phyloP scores from a whole-genome alignment of 2,113 vertebrate species.

The Poeciliopsis prolifica region DNA sequence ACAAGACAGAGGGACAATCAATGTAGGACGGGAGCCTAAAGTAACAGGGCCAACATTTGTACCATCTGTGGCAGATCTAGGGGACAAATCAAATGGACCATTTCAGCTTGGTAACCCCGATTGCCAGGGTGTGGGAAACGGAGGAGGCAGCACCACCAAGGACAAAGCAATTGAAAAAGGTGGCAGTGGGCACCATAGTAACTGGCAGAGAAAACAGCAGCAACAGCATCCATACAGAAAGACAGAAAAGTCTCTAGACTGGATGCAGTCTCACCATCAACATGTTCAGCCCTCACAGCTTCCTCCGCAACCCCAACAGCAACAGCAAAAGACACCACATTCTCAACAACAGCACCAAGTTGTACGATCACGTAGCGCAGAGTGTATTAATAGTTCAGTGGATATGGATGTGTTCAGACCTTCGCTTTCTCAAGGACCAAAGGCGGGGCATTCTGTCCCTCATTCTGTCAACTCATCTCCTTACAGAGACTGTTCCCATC shows the following conservation, averaged over 20 bases:
- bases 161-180: slow-evolving; percentile 84
- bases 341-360: slow-evolving; percentile 78
- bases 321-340: slow-evolving; percentile 67
- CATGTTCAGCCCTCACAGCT: slow-evolving; percentile 71
- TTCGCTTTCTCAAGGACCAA: slow-evolving; percentile 80
- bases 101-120: slow-evolving; percentile 87
- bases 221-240: slow-evolving; percentile 84
- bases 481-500: slow-evolving; percentile 88
- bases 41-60: slow-evolving; percentile 89
- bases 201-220: slow-evolving; percentile 80
- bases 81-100: slow-evolving; percentile 85
- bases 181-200: slow-evolving; percentile 71
- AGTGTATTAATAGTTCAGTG: slow-evolving; percentile 82
- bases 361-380: slow-evolving; percentile 85
- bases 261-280: slow-evolving; percentile 82
- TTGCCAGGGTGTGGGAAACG: slow-evolving; percentile 78
- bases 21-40: slow-evolving; percentile 84
- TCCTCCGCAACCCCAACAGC: slow-evolving; percentile 63
- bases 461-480: slow-evolving; percentile 84
- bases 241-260: slow-evolving; percentile 85
- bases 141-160: slow-evolving; percentile 81
- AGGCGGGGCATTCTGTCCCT: slow-evolving; percentile 78
- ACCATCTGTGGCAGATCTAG: slow-evolving; percentile 89
- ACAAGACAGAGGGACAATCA: slow-evolving; percentile 82
- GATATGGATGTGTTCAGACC: slow-evolving; percentile 85